Base-by-base conservation (phyloP, 1,140 invertebrate genomes). In the Stenopsyche tienmushanensis region DNA sequence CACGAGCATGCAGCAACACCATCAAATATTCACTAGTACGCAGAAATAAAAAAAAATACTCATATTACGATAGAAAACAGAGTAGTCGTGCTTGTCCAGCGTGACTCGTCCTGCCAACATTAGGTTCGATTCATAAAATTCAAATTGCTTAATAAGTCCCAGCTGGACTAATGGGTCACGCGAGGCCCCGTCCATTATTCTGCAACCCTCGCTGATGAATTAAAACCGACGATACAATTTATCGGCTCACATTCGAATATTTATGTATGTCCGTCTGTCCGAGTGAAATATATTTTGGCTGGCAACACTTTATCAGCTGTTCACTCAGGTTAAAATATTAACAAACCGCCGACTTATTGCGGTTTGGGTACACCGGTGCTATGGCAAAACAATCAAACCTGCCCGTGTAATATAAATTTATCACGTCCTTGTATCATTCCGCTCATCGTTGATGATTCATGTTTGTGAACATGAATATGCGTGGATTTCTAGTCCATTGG, bases 201-300 rank as follows among this genome's bases (percentile, higher is more conserved):
- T 20, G 15, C 18, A 2, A 23, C 29, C 34, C 29, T 5, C 15
- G 44, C 60, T 64, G 67, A 70, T 64, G 67, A 70, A 66, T 70
- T 66, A 70, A 70, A 70, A 70, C 62, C 59, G 60, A 64, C 64
- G 26, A 49, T 60, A 42, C 45, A 55, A 70, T 70, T 70, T 70
- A 70, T 66, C 34, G 64, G 59, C 45, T 21, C 34, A 60, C 64
- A 57, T 70, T 54, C 67, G 53, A 66, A 63, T 70, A 70, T 70
- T 66, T 70, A 66, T 70, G 67, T 53, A 41, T 58, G 60, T 66
- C 63, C 64, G 67, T 70, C 67, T 59, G 67, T 45, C 52, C 18
- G 39, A 53, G 58, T 63, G 63, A 63, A 66, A 64, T 66, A 70
- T 65, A 66, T 64, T 49, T 62, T 15, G 2, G 44, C 21, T 17